Evolutionary conservation across 2,888 invertebrate species (phyloP), one percentile per base, ranked within the genome.

Genomic region (Netelia inedita): DNA sequence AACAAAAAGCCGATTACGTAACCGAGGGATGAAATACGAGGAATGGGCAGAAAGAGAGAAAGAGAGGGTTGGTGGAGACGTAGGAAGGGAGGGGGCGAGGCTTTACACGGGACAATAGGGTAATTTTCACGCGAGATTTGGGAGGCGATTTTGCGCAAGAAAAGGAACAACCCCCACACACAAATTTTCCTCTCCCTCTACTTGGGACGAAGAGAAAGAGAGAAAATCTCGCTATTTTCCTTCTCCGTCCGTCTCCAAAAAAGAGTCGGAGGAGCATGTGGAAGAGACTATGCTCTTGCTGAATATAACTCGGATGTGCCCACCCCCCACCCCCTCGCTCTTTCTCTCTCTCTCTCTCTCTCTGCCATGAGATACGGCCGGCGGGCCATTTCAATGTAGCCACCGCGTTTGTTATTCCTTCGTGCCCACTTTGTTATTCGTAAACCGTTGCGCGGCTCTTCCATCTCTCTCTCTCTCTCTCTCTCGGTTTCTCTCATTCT

Each of bases 81-180:
- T 66, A 76, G 80, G 57, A 83, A 78, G 55, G 74, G 59, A 73
- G 59, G 87, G 85, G 73, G 85, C 82, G 85, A 85, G 84, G 87
- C 85, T 86, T 84, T 79, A 85, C 73, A n/a, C 63, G 85, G 90
- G 86, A 93, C 93, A 93, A 93, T 93, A 91, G 93, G 93, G 93
- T 93, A 93, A 93, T 93, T 93, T 93, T 93, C 93, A 93, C 93
- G 93, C 93, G 93, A 93, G 93, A 93, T 93, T 93, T 93, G 93
- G 91, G 91, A 92, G 91, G 92, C 92, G 93, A 93, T 93, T 91
- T 92, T 89, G 89, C 91, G 91, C 87, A 89, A 90, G 89, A 89
- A 84, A 86, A 71, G 85, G 86, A 88, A 83, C 72, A 73, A 80
- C 59, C 73, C 53, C 66, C 80, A 10, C 61, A 9, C 9, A 14